Base-by-base conservation (phyloP, 1,140 invertebrate species). In the Delia radicum region DNA sequence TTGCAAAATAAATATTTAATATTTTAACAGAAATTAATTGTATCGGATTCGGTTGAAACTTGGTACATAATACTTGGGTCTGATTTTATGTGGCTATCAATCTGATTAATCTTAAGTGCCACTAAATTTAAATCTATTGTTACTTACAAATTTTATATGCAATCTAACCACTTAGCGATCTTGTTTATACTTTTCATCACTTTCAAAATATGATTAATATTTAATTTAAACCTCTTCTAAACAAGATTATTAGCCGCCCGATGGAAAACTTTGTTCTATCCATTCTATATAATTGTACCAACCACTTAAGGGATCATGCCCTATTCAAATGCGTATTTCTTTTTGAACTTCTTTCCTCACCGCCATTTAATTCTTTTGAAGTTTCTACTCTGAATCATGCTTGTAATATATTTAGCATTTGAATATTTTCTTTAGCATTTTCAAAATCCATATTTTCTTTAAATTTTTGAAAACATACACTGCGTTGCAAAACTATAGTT, bases 91-190 rank as follows among this genome's bases (percentile, higher is more conserved):
- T 93, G 90, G 77, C 89, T 89, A 82, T 92, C 93, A 87, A 94
- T 92, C 93, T 94, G 77, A 87, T 88, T 85, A 81, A 80, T 37
- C 18, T 24, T 55, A 4, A 24, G 2, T 48, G 24, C 0, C 18
- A 55, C 4, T 55, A n/a, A 8, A 1, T 48, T 42, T 27, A 28
- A 55, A 24, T 3, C 31, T 37, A 21, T 31, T 26, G 28, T 12
- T 18, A 89, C 93, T 92, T 89, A 96, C 95, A 91, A 94, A 96
- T 91, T 96, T 96, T 33, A 96, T 94, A 90, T 94, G 95, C 24
- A 96, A 85, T 82, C 94, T 92, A 74, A 96, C 91, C 83, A 93
- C 93, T 85, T 95, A 89, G 48, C 90, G 88, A 87, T 98, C 95
- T 89, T 97, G 94, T 80, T 89, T 91, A 85, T 98, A 97, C 77